Evolutionary conservation across 2,888 invertebrate species (phyloP), one percentile per base, ranked within the genome.

Genomic region (Halocaridina rubra): DNA sequence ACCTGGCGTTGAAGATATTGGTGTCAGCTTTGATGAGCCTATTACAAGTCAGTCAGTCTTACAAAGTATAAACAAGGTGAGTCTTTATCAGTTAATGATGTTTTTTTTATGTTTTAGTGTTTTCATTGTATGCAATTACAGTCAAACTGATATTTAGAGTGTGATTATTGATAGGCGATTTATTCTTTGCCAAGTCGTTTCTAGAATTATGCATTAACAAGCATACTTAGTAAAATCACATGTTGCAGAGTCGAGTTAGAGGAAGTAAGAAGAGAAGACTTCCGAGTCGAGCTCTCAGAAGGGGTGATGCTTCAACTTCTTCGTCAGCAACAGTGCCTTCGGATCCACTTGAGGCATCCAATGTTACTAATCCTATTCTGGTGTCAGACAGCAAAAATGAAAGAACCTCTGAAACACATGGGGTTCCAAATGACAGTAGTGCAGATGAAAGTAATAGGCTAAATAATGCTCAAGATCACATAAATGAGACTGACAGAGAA

Each of bases 1-100:
- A 5, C 39, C 71, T 59, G 77, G 77, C 24, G 82, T 72, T 2
- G 29, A 46, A 27, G 82, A 84, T 19, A 61, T 7, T 16, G 32
- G 61, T 24, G 64, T 84, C 59, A 84, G 78, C 33, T 84, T 84
- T 57, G 78, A 78, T 61, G 72, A 84, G 8, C 82, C 82, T 19
- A 30, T 53, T 29, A 57, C 82, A 76, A 39, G 24, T 13, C 59
- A 16, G 19, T 71, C 69, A n/a, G 71, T 59, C 7, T 33, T 84
- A 16, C 69, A 84, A 3, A 84, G 82, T 29, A 2, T 84, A 22
- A 84, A 84, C 64, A 84, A 84, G 82, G 82, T 84, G 22, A 32
- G 57, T 53, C 22, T 10, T 10, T 46, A 24, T 75, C 57, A 10
- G 16, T 22, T 75, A 8, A 5, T 24, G 10, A 29, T 16, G 22